Percentiles rank a stretch among this genome's conserved stretches.
phyloP scores from a whole-genome alignment of 2,888 invertebrate species.

The Xiphydria camelus region DNA sequence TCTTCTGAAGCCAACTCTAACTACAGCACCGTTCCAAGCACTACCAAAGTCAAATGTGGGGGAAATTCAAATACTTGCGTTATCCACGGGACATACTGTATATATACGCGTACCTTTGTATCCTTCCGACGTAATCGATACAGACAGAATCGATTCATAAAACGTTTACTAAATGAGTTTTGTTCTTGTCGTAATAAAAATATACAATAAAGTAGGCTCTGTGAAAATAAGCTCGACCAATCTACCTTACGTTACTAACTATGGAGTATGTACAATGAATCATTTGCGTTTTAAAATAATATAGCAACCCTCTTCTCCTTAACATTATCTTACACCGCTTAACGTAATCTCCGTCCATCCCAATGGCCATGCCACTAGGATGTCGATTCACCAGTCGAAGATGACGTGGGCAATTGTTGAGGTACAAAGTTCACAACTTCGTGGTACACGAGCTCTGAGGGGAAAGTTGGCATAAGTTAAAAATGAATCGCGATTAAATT shows the following conservation, averaged over 20 bases:
- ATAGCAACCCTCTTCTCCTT: background rate
- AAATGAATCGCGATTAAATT: constrained; percentile 19
- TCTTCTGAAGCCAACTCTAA: no score
- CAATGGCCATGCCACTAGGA: constrained; percentile 8
- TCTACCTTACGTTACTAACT: constrained; percentile 22
- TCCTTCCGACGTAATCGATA: no score
- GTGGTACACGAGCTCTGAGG: constrained; percentile 77
- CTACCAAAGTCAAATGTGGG: no score
- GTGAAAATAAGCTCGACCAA: constrained; percentile 25
- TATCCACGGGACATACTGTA: no score
- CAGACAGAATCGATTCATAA: no score
- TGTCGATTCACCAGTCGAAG: constrained; percentile 32
- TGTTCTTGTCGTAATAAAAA: no score
- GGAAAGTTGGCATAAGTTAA: constrained; percentile 20
- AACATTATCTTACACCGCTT: background rate
- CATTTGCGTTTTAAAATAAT: no score
- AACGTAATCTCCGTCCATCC: no score
- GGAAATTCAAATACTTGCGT: no score
- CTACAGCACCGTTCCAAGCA: no score
- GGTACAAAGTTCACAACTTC: constrained; percentile 82
- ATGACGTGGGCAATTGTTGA: constrained; percentile 49
- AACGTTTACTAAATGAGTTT: no score
- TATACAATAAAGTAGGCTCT: constrained; percentile 10
- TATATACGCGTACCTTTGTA: no score
- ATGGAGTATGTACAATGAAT: constrained; percentile 33